Evolutionary conservation across 2,888 invertebrate genomes (phyloP).

Genomic region (Itoplectis maculator): DNA sequence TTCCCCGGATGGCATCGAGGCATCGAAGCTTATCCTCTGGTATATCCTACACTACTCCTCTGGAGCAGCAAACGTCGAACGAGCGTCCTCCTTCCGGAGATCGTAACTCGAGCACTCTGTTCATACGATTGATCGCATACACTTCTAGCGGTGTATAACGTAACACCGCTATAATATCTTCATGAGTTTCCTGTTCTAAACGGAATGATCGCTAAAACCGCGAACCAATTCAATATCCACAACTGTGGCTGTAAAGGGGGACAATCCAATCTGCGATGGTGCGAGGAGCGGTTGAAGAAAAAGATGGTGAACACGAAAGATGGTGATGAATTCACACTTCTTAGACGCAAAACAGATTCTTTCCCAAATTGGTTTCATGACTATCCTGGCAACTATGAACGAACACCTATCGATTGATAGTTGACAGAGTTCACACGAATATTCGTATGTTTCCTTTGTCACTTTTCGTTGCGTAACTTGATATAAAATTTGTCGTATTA

Average conservation of each 20-base stretch:
- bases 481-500: too few relatives aligned
- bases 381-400: too few relatives aligned
- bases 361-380: too few relatives aligned
- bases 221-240: constrained; percentile 52
- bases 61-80: constrained; percentile 39
- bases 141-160: constrained; percentile 24
- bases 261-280: neutral
- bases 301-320: neutral
- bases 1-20: constrained; percentile 34
- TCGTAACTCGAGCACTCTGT: constrained; percentile 45
- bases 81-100: constrained; percentile 28
- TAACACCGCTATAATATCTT: constrained; percentile 36
- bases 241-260: constrained; percentile 18
- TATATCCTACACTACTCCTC: neutral
- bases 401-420: too few relatives aligned
- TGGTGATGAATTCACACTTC: neutral
- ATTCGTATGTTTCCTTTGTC: too few relatives aligned
- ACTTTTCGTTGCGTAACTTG: too few relatives aligned
- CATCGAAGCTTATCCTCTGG: constrained; percentile 19
- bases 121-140: constrained; percentile 54
- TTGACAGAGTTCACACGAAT: too few relatives aligned
- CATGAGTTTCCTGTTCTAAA: constrained; percentile 15
- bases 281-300: neutral
- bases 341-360: neutral
- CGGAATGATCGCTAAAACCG: constrained; percentile 44